These are phyloP conservation scores for Quadriops clusia DNA, from an alignment of 2,888 invertebrate genomes.

Conservation along the genomic window DNA sequence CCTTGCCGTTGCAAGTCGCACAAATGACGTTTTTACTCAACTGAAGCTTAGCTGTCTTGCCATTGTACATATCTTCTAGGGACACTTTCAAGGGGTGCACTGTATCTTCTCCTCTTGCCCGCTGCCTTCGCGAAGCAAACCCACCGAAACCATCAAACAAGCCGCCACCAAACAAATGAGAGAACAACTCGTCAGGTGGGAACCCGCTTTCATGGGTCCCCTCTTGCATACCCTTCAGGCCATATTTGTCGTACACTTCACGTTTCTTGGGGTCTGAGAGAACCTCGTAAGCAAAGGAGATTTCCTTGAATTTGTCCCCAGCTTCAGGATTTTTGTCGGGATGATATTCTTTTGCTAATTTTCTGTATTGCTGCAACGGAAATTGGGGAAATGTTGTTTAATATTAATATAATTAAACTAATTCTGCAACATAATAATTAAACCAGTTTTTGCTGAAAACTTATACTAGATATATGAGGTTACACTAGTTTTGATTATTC, in stretches of 20 bases:
- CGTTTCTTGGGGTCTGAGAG: slow-evolving; percentile 81
- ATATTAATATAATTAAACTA: no score
- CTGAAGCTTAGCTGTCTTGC: slow-evolving; percentile 72
- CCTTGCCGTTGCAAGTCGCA: slow-evolving; percentile 62
- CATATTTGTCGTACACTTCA: slow-evolving; percentile 74
- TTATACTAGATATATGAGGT: no score
- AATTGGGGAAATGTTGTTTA: no score
- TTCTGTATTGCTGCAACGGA: slow-evolving; percentile 69
- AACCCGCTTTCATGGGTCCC: slow-evolving; percentile 48
- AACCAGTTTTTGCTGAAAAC: no score
- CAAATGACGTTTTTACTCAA: slow-evolving; percentile 76
- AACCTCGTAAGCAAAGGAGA: slow-evolving; percentile 89
- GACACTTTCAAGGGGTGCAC: slow-evolving; percentile 72
- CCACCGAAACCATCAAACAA: slow-evolving; percentile 46
- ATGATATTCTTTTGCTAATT: slow-evolving; percentile 87
- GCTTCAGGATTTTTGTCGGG: slow-evolving; percentile 83
- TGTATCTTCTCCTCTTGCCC: slow-evolving; percentile 78
- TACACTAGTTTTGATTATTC: no score
- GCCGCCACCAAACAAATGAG: slow-evolving; percentile 57
- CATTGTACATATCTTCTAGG: slow-evolving; percentile 84
- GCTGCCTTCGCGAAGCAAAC: slow-evolving; percentile 43
- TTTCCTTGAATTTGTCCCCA: slow-evolving; percentile 91
- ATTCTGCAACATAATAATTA: no score
- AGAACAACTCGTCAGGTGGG: slow-evolving; percentile 53
- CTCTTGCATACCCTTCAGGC: slow-evolving; percentile 79